These are phyloP conservation scores for Lateolabrax maculatus DNA, from an alignment of 2,797 vertebrate species.

Conservation along the genomic window DNA sequence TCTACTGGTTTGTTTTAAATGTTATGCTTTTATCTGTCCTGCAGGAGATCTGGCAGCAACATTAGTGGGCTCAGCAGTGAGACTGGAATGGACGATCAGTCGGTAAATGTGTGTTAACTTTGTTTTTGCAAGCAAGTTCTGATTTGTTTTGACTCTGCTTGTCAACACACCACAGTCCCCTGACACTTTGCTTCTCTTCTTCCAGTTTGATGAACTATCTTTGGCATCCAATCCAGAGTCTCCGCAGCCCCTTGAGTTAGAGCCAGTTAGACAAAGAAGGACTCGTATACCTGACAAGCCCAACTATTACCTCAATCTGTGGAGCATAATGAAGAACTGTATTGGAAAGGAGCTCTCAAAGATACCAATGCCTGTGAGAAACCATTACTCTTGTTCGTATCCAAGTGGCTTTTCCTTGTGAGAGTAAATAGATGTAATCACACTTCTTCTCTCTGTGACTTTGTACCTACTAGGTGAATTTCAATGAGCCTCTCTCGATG, in stretches of 20 bases:
- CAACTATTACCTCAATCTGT: slow-evolving; percentile 96
- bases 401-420: not conserved
- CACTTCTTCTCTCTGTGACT: slow-evolving; percentile 7
- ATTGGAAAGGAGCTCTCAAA: slow-evolving; percentile 97
- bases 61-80: slow-evolving; percentile 95
- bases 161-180: not conserved
- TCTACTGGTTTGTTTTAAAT: not conserved
- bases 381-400: not conserved
- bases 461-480: slow-evolving; percentile 89
- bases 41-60: slow-evolving; percentile 95
- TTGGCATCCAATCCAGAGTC: slow-evolving; percentile 86
- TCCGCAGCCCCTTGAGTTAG: slow-evolving; percentile 85
- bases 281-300: slow-evolving; percentile 94
- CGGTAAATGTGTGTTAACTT: slow-evolving; percentile 79
- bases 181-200: slow-evolving; percentile 10
- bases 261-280: slow-evolving; percentile 89
- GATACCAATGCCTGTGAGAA: slow-evolving; percentile 96
- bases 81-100: slow-evolving; percentile 93
- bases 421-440: slow-evolving; percentile 16
- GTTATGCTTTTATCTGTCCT: slow-evolving; percentile 24
- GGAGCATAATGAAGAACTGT: slow-evolving; percentile 99
- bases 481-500: slow-evolving; percentile 97
- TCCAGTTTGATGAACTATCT: slow-evolving; percentile 84
- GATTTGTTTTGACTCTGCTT: not conserved
- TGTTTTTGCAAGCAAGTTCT: not conserved